Percentiles rank a stretch among this genome's conserved stretches.
Evolutionary conservation across 2,888 invertebrate genomes (phyloP).

Genomic region (Leistus spinibarbis): DNA sequence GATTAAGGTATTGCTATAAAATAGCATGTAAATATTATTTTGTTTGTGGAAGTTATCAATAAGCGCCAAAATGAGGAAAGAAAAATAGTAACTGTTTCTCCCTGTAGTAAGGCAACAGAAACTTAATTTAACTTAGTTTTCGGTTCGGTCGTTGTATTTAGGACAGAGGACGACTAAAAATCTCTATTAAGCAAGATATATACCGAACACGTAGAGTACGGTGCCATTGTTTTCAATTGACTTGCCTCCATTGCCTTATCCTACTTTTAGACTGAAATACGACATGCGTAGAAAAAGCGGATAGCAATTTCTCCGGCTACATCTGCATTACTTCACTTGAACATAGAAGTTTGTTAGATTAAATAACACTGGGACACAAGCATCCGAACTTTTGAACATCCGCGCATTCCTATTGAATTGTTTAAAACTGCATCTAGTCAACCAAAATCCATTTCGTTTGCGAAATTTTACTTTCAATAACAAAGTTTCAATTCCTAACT

Average conservation of each 20-base stretch:
- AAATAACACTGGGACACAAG: neutral
- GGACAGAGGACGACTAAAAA: neutral
- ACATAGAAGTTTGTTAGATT: neutral
- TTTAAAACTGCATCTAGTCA: too few species aligned
- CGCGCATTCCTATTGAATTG: too few species aligned
- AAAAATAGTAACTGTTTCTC: too few species aligned
- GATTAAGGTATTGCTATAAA: too few species aligned
- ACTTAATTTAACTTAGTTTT: neutral
- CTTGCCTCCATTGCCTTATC: neutral
- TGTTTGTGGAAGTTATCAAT: too few species aligned
- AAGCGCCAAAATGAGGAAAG: too few species aligned
- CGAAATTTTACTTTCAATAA: too few species aligned
- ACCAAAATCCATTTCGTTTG: too few species aligned
- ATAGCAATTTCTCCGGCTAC: neutral
- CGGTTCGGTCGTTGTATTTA: neutral
- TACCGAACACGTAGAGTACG: neutral
- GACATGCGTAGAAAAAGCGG: neutral
- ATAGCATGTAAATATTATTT: too few species aligned
- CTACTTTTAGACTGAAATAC: neutral
- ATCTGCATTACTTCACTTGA: neutral
- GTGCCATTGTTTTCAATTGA: neutral
- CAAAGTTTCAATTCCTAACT: too few species aligned
- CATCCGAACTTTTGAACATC: neutral
- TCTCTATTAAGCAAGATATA: neutral
- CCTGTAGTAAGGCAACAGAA: too few species aligned